Base-by-base conservation (phyloP, 1,140 invertebrate genomes). In the Caenorhabditis tropicalis region DNA sequence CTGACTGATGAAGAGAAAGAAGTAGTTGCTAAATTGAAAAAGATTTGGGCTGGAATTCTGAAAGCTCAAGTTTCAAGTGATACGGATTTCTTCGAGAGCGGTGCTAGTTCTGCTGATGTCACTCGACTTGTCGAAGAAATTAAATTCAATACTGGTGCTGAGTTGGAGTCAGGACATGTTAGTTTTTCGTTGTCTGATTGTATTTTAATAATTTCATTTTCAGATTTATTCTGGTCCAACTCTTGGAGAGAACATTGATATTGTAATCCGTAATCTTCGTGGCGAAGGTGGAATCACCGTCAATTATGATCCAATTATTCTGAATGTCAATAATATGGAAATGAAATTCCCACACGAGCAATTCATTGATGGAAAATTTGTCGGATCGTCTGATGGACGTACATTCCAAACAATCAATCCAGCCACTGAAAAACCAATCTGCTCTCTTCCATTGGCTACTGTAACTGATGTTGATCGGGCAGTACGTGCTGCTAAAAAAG, bases 71-170 rank as follows among this genome's bases (percentile, higher is more conserved):
- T 98, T 4, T 94, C 94, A 2, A 93, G 94, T 2, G 93, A 94
- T 0, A 96, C 95, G 0, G 96, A 98, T 91, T 98, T 98, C 91
- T 98, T 99, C 91, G 94, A 94, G 15, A 94, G 93, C 49, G 97
- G 97, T 31, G 97, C 95, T 27, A 95, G 96, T 12, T 98, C 90
- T 56, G 89, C 98, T 96, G 96, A 98, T 91, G 96, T 98, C 10
- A 96, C 97, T 0, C 94, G 94, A 93, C 94, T 92, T 85, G 94
- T 98, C 0, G 97, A 98, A 92, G 96, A 98, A 92, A 93, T 97
- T 0, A 96, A 96, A 91, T 95, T 96, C 81, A 93, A 94, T 83
- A 93, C 95, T 24, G 94, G 94, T 80, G 92, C 96, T 15, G 93
- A 93, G 33, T 90, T 98, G 9, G 94, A 95, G 89, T 97, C 96